Conservation (phyloP, 2,797 vertebrate species). For the Catharus ustulatus region DNA sequence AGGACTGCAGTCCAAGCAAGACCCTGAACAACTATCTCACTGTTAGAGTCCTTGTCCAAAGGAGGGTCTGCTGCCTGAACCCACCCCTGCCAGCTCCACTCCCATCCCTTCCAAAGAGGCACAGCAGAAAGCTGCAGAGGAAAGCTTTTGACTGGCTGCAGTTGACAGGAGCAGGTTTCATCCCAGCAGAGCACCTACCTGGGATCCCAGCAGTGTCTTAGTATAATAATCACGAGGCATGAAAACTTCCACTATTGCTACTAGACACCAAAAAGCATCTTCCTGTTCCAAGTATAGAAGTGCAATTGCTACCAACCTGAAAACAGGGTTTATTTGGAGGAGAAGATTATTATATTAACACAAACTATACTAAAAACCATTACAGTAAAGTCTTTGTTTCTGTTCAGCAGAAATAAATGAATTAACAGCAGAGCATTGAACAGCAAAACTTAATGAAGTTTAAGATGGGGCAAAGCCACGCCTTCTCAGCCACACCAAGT, state of each 20-base stretch:
- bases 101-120: neutral
- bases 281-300: constrained; percentile 96
- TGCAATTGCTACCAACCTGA: constrained; percentile 91
- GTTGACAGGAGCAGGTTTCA: neutral
- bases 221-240: constrained; percentile 99
- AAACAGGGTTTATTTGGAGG: neutral
- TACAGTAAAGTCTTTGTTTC: neutral
- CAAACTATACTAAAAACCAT: neutral
- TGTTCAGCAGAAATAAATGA: neutral
- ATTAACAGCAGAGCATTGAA: neutral
- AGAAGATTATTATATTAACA: neutral
- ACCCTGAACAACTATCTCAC: neutral
- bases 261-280: constrained; percentile 96
- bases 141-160: neutral
- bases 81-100: neutral
- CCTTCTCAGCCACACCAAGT: neutral
- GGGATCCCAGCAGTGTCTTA: constrained; percentile 95
- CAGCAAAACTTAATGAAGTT: neutral
- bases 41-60: neutral
- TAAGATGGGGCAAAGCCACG: neutral
- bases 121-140: neutral
- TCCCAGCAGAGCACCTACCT: constrained; percentile 78
- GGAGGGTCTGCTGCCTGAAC: neutral
- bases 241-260: constrained; percentile 95
- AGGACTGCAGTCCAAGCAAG: neutral